Evolutionary conservation across 2,797 vertebrate species (phyloP).

Genomic region (Myotis daubentonii): DNA sequence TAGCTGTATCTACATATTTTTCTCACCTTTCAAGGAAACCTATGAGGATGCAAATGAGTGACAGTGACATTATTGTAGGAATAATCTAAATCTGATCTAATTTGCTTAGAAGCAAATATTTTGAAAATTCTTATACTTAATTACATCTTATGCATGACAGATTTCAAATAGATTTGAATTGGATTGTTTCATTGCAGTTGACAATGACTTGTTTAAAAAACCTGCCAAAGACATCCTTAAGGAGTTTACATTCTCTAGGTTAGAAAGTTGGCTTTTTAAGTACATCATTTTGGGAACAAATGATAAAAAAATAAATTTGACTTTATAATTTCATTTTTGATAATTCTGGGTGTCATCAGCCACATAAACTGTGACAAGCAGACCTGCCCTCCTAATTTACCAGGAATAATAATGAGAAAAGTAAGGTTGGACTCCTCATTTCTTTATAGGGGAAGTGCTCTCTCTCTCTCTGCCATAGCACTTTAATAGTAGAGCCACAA

Average conservation of each 20-base stretch:
- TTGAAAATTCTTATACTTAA: slow-evolving; percentile 26
- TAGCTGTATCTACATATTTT: not conserved
- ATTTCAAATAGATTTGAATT: not conserved
- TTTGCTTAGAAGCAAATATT: slow-evolving; percentile 35
- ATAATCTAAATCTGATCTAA: slow-evolving; percentile 10
- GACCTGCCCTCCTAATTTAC: not conserved
- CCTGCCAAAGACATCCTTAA: not conserved
- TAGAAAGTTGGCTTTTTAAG: not conserved
- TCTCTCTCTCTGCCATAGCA: not conserved
- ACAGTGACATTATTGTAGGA: not conserved
- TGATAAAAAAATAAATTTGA: not conserved
- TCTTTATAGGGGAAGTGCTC: not conserved
- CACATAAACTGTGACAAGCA: not conserved
- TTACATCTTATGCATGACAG: not conserved
- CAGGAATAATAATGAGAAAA: not conserved
- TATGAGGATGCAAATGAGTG: not conserved
- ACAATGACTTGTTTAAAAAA: slow-evolving; percentile 23
- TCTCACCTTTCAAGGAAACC: not conserved
- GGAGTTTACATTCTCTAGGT: not conserved
- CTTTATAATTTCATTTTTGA: slow-evolving; percentile 23
- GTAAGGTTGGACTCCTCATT: not conserved
- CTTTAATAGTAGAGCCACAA: not conserved
- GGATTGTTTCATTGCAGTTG: not conserved
- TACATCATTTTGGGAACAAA: not conserved
- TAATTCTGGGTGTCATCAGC: not conserved